phyloP scores from a whole-genome alignment of 1,140 invertebrate species.

The Drosophila pectinifera region DNA sequence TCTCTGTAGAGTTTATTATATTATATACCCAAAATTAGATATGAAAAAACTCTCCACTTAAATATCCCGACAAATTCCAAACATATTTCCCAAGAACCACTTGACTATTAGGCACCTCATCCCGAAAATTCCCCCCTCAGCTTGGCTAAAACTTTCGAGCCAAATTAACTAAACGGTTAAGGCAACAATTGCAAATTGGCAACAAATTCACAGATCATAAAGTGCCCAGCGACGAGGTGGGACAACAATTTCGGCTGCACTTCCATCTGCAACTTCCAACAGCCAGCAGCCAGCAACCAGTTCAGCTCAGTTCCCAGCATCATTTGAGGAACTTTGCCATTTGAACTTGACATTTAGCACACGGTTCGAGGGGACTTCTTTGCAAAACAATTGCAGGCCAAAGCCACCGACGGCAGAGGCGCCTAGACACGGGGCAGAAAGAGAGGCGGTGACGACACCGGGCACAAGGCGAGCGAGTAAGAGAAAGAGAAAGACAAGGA shows the following conservation, averaged over 20 bases:
- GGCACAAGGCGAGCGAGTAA: constrained; percentile 3
- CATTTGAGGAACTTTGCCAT: constrained; percentile 83
- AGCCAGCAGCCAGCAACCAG: not conserved
- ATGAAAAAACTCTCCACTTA: fast-evolving
- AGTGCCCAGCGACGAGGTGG: constrained; percentile 46
- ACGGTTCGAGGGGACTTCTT: constrained; percentile 81
- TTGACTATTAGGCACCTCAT: constrained; percentile 6
- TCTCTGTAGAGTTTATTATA: not conserved
- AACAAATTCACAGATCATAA: constrained; percentile 84
- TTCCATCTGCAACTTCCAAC: constrained; percentile 39
- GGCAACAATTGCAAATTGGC: constrained; percentile 80
- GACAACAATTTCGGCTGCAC: constrained; percentile 38
- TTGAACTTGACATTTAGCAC: constrained; percentile 84
- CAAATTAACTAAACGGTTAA: constrained; percentile 82
- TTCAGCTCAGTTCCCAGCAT: constrained; percentile 55
- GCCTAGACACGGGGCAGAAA: constrained; percentile 5
- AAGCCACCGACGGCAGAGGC: constrained; percentile 18
- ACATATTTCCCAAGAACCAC: not conserved
- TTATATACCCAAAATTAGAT: no score
- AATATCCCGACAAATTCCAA: constrained; percentile 2
- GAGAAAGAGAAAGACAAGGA: constrained; percentile 29
- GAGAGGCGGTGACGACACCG: not conserved
- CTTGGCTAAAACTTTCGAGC: constrained; percentile 56
- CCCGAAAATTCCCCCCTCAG: constrained; percentile 17
- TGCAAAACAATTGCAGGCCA: constrained; percentile 79